phyloP scores from a whole-genome alignment of 2,797 vertebrate species.

The Sebastes miniatus region DNA sequence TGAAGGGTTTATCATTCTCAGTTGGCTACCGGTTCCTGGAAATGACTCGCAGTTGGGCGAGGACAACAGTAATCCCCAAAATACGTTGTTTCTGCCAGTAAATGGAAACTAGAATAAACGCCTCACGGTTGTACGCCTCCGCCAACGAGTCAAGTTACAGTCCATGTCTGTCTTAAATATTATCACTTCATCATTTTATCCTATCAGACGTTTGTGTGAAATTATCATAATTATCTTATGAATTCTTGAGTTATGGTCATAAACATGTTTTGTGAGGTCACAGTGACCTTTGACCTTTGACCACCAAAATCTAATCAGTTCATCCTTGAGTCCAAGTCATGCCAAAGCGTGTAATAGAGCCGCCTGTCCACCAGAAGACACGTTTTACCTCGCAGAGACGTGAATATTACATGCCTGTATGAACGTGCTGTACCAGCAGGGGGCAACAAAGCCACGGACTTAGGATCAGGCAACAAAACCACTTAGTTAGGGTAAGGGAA shows the following conservation, averaged over 20 bases:
- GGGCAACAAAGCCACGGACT: too few species aligned
- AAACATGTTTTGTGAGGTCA: neutral
- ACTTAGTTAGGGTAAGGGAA: too few species aligned
- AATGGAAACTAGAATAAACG: neutral
- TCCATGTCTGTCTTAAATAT: neutral
- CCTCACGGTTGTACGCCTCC: neutral
- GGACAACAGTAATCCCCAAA: conserved; percentile 16
- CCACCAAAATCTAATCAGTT: neutral
- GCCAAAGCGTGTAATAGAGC: too few species aligned
- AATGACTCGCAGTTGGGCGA: conserved; percentile 32
- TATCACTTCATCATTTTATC: neutral
- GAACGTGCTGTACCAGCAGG: too few species aligned
- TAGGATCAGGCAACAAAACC: too few species aligned
- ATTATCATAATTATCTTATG: neutral
- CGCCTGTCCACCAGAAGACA: too few species aligned
- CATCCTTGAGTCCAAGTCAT: too few species aligned
- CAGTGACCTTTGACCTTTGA: neutral
- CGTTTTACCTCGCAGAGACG: too few species aligned
- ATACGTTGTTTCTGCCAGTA: neutral
- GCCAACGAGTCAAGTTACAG: neutral
- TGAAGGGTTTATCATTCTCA: conserved; percentile 58
- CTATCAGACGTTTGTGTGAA: neutral
- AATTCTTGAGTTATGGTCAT: neutral
- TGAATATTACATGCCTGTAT: too few species aligned
- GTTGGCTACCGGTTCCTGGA: conserved; percentile 48